Conservation (phyloP, 1,140 invertebrate species). For the Drosophila navojoa region DNA sequence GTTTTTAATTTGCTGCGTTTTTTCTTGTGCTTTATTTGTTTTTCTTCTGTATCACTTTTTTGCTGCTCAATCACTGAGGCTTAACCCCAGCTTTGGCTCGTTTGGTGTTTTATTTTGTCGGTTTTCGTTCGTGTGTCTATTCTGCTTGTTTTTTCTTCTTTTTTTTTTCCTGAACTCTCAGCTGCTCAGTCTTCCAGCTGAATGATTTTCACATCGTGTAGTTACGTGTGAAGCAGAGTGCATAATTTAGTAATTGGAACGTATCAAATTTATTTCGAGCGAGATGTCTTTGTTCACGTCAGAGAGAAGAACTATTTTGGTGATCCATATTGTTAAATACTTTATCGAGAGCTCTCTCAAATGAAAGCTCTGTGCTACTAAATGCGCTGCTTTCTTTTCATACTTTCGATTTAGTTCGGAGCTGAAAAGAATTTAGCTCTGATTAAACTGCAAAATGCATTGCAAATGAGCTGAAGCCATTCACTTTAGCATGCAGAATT, state of each 20-base stretch:
- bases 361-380: no score
- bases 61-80: slow-evolving; percentile 50
- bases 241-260: slow-evolving; percentile 79
- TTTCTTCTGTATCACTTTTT: slow-evolving; percentile 6
- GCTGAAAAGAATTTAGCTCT: background rate
- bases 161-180: slow-evolving; percentile 22
- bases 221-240: slow-evolving; percentile 48
- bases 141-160: slow-evolving; percentile 20
- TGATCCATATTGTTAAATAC: slow-evolving; percentile 5
- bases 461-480: slow-evolving; percentile 16
- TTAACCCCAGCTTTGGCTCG: slow-evolving; percentile 52
- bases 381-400: background rate
- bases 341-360: background rate
- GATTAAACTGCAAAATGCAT: slow-evolving; percentile 6
- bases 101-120: slow-evolving; percentile 29
- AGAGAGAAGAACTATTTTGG: slow-evolving; percentile 1
- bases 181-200: slow-evolving; percentile 80
- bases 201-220: slow-evolving; percentile 68
- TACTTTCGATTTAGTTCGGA: background rate
- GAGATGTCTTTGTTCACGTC: slow-evolving; percentile 24
- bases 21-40: slow-evolving; percentile 20
- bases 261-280: slow-evolving; percentile 78
- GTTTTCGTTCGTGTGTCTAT: slow-evolving; percentile 48
- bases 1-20: slow-evolving; percentile 39
- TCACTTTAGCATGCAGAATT: slow-evolving; percentile 21